A percentile compares a stretch with the other conserved stretches of the same genome.
phyloP scores from a whole-genome alignment of 2,888 invertebrate genomes.

The Teleiodes luculella region DNA sequence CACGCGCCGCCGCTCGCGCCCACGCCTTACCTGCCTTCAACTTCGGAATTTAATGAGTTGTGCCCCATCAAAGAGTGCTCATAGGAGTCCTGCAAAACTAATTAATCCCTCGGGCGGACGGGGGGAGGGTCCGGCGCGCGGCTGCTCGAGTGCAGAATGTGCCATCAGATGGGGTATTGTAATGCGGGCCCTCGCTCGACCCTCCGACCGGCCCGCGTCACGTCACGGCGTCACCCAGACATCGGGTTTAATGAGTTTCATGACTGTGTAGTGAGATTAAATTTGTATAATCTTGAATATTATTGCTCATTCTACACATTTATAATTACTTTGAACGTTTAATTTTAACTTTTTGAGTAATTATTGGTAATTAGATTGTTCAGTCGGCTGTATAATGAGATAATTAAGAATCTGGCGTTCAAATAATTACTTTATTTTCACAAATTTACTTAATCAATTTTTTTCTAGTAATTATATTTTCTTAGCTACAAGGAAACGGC shows the following conservation, averaged over 20 bases:
- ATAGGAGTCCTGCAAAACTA: constrained; percentile 13
- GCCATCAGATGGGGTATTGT: background rate
- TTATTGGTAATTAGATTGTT: no score
- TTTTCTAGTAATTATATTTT: no score
- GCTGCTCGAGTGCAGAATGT: background rate
- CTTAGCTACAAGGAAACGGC: no score
- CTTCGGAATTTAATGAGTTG: constrained; percentile 8
- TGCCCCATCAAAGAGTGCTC: constrained; percentile 10
- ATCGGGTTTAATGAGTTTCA: background rate
- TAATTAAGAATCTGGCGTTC: no score
- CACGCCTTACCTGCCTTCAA: background rate
- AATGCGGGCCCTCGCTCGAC: background rate
- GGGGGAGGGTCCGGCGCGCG: background rate
- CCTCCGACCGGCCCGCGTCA: background rate
- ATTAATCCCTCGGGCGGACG: constrained; percentile 9
- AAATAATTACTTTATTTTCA: no score
- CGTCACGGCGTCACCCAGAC: background rate
- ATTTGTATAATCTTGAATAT: no score
- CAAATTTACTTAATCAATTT: no score
- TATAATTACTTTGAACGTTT: no score
- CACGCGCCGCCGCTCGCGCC: background rate
- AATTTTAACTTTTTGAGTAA: no score
- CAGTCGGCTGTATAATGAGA: no score
- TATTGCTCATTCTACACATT: no score
- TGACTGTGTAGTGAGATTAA: background rate